Percentiles rank a stretch among this genome's conserved stretches.
These are phyloP conservation scores for Unio delphinus DNA, from an alignment of 2,888 invertebrate genomes.

Conservation along the genomic window DNA sequence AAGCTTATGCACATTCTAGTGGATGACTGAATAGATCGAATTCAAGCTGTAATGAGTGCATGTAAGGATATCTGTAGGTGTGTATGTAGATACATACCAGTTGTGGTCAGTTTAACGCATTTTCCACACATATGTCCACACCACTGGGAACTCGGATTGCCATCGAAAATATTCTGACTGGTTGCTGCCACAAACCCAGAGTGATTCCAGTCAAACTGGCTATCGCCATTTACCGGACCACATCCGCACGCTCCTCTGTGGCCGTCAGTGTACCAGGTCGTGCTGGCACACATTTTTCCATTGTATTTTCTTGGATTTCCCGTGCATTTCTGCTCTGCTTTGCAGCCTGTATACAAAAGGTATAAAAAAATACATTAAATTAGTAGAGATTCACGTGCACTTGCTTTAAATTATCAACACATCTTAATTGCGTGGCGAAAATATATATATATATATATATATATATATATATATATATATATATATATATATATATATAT, in stretches of 20 bases:
- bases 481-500: too few species aligned
- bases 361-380: background rate
- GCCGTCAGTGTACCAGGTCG: constrained; percentile 51
- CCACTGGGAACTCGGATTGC: constrained; percentile 30
- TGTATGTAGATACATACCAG: constrained; percentile 33
- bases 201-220: constrained; percentile 46
- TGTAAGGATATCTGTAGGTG: background rate
- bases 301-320: constrained; percentile 41
- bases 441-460: too few species aligned
- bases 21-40: too few species aligned
- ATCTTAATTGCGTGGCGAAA: too few species aligned
- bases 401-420: too few species aligned
- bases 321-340: constrained; percentile 20
- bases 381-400: background rate
- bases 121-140: constrained; percentile 51
- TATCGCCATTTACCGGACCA: constrained; percentile 28
- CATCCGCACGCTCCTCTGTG: constrained; percentile 56
- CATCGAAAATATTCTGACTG: constrained; percentile 44
- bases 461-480: too few species aligned
- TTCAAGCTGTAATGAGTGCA: too few species aligned
- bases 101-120: constrained; percentile 55
- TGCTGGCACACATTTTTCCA: constrained; percentile 55
- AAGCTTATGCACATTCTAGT: too few species aligned
- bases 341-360: background rate
- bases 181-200: constrained; percentile 44